Conservation (phyloP, 2,888 invertebrate genomes). For the Macrosiphum euphorbiae region DNA sequence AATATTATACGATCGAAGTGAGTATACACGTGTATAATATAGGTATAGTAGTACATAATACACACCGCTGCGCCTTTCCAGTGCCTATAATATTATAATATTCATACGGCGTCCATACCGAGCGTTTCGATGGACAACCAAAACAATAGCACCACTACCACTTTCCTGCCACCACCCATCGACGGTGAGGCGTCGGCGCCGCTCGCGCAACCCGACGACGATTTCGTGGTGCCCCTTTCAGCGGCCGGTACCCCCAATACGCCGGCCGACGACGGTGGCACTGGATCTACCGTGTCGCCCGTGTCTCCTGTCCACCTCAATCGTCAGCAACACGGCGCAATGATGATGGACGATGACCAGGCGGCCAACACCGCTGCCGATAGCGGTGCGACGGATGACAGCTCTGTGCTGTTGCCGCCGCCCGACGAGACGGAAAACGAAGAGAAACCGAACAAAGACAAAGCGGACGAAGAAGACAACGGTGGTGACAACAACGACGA, state of each 20-base stretch:
- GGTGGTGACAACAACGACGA: neutral
- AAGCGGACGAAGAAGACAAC: neutral
- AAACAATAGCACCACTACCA: neutral
- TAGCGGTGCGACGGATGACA: slow-evolving; percentile 27
- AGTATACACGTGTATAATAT: neutral
- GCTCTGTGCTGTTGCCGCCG: slow-evolving; percentile 20
- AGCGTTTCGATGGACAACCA: slow-evolving; percentile 37
- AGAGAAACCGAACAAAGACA: neutral
- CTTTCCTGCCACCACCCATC: slow-evolving; percentile 27
- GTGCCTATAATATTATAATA: neutral
- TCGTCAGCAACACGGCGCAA: slow-evolving; percentile 39
- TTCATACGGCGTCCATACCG: neutral
- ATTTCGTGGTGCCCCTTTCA: slow-evolving; percentile 43
- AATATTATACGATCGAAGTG: neutral
- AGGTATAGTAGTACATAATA: neutral
- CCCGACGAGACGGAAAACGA: slow-evolving; percentile 35
- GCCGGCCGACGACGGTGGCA: slow-evolving; percentile 77
- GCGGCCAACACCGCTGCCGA: neutral
- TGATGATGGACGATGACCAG: slow-evolving; percentile 51
- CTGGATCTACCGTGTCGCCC: slow-evolving; percentile 76
- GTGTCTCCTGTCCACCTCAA: slow-evolving; percentile 70
- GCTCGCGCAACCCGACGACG: slow-evolving; percentile 63
- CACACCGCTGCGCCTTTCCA: neutral
- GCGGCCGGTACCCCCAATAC: slow-evolving; percentile 65
- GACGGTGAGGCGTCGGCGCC: slow-evolving; percentile 48